Evolutionary conservation across 2,113 vertebrate genomes (phyloP).

Genomic region (Psammodynastes pulverulentus): DNA sequence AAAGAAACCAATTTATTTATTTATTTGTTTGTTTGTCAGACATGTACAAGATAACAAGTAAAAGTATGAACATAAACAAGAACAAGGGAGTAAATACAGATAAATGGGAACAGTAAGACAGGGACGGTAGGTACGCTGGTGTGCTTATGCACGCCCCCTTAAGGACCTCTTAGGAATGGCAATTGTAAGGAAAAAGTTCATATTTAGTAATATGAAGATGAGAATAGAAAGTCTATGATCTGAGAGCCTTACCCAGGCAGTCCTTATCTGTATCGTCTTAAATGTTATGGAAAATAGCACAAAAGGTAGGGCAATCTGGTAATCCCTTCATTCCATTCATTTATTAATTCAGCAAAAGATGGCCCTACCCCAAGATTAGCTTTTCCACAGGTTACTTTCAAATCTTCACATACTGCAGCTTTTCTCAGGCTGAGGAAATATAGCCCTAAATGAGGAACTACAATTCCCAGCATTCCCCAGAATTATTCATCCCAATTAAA

Average conservation of each 20-base stretch:
- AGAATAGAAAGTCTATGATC: not conserved
- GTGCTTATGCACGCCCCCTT: too few species aligned
- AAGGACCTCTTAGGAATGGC: too few species aligned
- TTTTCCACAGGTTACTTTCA: not conserved
- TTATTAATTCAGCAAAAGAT: not conserved
- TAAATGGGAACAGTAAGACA: too few species aligned
- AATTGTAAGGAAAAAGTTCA: not conserved
- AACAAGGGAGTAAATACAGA: too few species aligned
- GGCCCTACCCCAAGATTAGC: not conserved
- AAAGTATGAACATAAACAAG: too few species aligned
- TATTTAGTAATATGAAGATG: not conserved
- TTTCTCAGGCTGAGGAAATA: not conserved
- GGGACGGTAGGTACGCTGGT: too few species aligned
- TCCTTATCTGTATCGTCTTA: not conserved
- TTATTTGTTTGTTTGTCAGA: too few species aligned
- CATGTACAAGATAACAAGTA: too few species aligned
- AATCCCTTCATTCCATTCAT: not conserved
- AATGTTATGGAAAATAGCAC: not conserved
- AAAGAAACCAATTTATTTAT: not conserved
- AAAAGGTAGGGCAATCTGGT: not conserved
- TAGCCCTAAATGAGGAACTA: not conserved
- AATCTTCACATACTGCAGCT: not conserved
- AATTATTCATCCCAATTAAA: not conserved
- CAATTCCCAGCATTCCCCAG: not conserved
- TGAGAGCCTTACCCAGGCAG: not conserved